Conservation (phyloP, 2,113 vertebrate species). For the Chloroceryle aenea region DNA sequence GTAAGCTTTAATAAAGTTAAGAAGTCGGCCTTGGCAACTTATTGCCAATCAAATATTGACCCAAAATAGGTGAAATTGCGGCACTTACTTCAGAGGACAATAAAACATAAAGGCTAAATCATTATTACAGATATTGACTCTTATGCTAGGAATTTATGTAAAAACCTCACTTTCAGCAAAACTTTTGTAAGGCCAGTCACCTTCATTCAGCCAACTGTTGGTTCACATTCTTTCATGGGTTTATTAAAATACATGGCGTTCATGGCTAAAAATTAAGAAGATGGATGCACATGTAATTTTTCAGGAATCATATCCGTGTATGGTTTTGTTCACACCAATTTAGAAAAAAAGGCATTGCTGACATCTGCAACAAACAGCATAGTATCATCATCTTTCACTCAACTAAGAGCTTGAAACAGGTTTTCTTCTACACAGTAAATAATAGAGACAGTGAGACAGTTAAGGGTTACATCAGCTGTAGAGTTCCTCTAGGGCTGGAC, state of each 20-base stretch:
- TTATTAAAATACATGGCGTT: not conserved
- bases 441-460: not conserved
- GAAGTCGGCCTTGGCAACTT: not conserved
- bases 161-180: not conserved
- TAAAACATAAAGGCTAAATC: not conserved
- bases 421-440: not conserved
- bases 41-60: not conserved
- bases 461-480: not conserved
- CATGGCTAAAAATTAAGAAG: not conserved
- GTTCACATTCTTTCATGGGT: not conserved
- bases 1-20: not conserved
- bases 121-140: not conserved
- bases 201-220: not conserved
- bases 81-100: not conserved
- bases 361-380: not conserved
- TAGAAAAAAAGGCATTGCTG: not conserved
- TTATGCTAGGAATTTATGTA: not conserved
- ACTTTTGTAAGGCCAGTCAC: not conserved
- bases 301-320: not conserved
- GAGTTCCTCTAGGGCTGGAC: not conserved
- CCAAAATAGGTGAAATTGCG: not conserved
- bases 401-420: not conserved
- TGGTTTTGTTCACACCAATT: not conserved
- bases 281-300: not conserved
- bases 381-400: not conserved